These are phyloP conservation scores for Actinostola sp. DNA, from an alignment of 92 coral and sea anemone species.

Conservation along the genomic window DNA sequence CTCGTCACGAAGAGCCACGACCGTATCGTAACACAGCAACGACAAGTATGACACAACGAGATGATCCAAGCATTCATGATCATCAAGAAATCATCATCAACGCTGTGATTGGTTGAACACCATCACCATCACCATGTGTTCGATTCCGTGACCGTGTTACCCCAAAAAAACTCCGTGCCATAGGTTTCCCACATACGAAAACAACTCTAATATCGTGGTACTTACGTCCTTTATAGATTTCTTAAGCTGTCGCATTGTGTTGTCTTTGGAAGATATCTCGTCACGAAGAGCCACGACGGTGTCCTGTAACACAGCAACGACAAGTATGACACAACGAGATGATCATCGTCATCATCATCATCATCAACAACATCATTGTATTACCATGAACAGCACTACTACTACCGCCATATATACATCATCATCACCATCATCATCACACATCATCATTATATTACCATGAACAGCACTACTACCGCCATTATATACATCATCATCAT, in stretches of 20 bases:
- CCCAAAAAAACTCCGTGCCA: neutral
- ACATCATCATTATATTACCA: too few relatives aligned
- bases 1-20: slow-evolving; percentile 74
- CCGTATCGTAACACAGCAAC: slow-evolving; percentile 43
- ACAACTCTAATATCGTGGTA: neutral
- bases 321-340: neutral
- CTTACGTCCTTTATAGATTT: slow-evolving; percentile 71
- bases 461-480: too few relatives aligned
- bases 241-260: slow-evolving; percentile 58
- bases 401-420: too few relatives aligned
- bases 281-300: slow-evolving; percentile 77
- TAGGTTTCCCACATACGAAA: too few relatives aligned
- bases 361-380: neutral
- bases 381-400: neutral
- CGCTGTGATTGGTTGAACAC: neutral
- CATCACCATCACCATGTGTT: slow-evolving; percentile 14
- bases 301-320: slow-evolving; percentile 37
- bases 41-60: neutral
- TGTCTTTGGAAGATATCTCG: slow-evolving; percentile 58
- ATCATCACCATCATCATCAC: slow-evolving; percentile 4
- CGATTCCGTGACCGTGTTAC: too few relatives aligned
- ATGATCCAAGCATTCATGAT: neutral
- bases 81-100: too few relatives aligned
- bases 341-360: neutral
- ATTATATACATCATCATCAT: slow-evolving; percentile 1